Evolutionary conservation across 2,797 vertebrate species (phyloP).

Genomic region (Pristis pectinata): DNA sequence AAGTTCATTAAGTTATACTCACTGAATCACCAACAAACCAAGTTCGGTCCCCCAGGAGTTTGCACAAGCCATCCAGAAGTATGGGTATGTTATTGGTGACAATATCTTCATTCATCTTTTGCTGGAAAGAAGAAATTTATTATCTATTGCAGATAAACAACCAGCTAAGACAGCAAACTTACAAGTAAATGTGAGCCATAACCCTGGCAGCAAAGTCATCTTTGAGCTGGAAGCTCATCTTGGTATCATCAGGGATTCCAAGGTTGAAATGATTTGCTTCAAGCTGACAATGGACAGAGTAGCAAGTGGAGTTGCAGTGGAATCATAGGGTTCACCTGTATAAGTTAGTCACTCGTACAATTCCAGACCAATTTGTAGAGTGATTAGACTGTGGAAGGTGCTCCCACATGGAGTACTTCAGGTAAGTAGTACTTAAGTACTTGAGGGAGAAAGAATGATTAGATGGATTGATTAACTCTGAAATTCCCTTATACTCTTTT

Average conservation of each 20-base stretch:
- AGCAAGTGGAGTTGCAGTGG: neutral
- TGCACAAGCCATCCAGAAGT: constrained; percentile 53
- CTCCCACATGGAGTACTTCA: neutral
- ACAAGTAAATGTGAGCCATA: neutral
- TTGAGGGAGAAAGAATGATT: neutral
- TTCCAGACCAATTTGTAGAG: too few relatives aligned
- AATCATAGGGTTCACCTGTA: neutral
- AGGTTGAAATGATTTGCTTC: neutral
- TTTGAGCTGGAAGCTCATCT: neutral
- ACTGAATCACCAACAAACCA: constrained; percentile 63
- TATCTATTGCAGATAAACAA: neutral
- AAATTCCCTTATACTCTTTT: neutral
- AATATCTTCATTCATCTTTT: constrained; percentile 52
- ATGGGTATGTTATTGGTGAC: constrained; percentile 49
- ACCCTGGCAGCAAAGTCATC: neutral
- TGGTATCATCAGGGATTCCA: neutral
- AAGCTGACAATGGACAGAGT: neutral
- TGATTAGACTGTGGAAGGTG: too few relatives aligned
- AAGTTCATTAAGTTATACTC: constrained; percentile 47
- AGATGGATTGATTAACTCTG: neutral
- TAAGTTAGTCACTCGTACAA: neutral
- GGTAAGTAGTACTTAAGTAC: neutral
- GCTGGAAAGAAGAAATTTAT: constrained; percentile 42
- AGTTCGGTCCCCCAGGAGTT: constrained; percentile 52
- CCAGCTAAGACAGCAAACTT: neutral